phyloP scores from a whole-genome alignment of 2,797 vertebrate species.

The Cottoperca gobio region DNA sequence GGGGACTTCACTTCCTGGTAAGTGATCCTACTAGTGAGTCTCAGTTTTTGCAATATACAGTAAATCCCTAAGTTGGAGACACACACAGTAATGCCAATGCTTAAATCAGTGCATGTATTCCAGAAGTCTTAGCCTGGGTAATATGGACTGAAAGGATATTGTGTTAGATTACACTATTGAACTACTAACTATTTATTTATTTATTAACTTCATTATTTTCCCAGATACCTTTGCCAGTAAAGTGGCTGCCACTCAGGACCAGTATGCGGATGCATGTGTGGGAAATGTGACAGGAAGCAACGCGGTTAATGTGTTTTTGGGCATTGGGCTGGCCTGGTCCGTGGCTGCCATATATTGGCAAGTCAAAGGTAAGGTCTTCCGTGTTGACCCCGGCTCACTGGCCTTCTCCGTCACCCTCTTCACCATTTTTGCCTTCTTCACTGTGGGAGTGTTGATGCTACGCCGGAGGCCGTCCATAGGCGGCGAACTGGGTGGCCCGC shows the following conservation, averaged over 20 bases:
- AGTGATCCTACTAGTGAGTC: conserved; percentile 1
- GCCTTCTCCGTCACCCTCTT: conserved; percentile 97
- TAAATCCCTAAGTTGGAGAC: too few relatives aligned
- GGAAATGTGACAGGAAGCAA: conserved; percentile 98
- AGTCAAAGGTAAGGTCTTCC: conserved; percentile 87
- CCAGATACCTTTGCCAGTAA: conserved; percentile 96
- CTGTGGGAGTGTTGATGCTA: conserved; percentile 88
- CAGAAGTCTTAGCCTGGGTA: background rate
- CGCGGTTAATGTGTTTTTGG: conserved; percentile 95
- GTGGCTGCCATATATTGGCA: conserved; percentile 94
- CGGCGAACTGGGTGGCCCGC: conserved; percentile 92
- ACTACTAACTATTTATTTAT: background rate
- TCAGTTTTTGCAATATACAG: background rate
- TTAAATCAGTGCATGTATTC: background rate
- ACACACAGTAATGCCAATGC: background rate
- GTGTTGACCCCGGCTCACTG: conserved; percentile 90
- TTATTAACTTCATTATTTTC: background rate
- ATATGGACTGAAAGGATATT: background rate
- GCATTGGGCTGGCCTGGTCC: conserved; percentile 94
- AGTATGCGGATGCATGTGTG: conserved; percentile 92
- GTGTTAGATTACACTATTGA: background rate
- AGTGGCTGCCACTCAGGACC: conserved; percentile 93
- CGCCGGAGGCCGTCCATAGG: conserved; percentile 91
- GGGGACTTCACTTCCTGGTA: conserved; percentile 94
- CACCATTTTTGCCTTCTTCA: conserved; percentile 93